Base-by-base conservation (phyloP, 2,113 vertebrate genomes). In the Pseudonaja textilis region DNA sequence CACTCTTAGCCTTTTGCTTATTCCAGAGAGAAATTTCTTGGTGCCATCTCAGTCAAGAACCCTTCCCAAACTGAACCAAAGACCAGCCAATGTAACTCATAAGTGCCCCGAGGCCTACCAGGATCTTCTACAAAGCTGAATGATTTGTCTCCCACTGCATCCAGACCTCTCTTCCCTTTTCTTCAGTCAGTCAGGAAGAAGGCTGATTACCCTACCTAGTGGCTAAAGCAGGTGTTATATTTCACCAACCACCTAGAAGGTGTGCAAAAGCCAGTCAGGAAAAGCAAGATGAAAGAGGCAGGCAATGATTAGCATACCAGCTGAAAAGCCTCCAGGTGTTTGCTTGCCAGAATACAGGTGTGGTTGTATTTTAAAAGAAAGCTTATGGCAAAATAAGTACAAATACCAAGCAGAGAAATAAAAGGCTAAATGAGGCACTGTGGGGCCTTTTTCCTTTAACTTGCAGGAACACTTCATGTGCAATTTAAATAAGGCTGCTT, bases 401-500 rank as follows among this genome's bases (percentile, higher is more conserved):
- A 94, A 87, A 20, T 92, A 85, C 92, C 93, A 94, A 91, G 74
- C 61, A 93, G 42, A 86, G 88, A 93, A 50, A 16, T 90, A 92
- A 89, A 89, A 42, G 45, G 55, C 57, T 85, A 95, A 97, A 96
- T 89, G 3, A 95, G 50, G 29, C 16, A 1, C 87, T 95, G 34
- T 92, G 94, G 69, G 61, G 91, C 90, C 20, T 56, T 93, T 89
- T 92, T 96, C 94, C 88, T 93, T 96, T 61, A 95, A 94, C 59
- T 93, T 52, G 88, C 10, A 93, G 92, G 87, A 90, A 87, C 88
- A 95, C 93, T 94, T 16, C 92, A 92, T 92, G 95, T 94, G 69
- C 57, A 91, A 96, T 97, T 96, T 95, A 96, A 96, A 96, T 95
- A 93, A 97, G 89, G 96, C 0, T 34, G 94, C 52, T 94, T 96